Percentiles rank a stretch among this genome's conserved stretches.
phyloP scores from a whole-genome alignment of 2,888 invertebrate species.

The Congeria kusceri region DNA sequence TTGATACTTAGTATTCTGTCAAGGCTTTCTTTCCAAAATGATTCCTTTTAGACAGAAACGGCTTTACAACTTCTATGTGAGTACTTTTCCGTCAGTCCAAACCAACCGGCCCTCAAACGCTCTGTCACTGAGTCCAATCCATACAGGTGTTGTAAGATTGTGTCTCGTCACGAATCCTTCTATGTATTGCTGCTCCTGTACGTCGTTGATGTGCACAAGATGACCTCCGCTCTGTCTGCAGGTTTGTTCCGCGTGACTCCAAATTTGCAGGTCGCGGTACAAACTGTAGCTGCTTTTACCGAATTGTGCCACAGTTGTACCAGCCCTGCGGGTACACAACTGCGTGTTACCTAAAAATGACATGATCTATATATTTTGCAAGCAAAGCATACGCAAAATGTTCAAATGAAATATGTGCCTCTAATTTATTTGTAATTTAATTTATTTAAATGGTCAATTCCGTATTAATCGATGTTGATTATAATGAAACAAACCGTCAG shows the following conservation, averaged over 20 bases:
- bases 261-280: background rate
- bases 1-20: too few species aligned
- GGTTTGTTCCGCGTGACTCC: conserved; percentile 6
- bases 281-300: background rate
- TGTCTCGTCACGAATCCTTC: conserved; percentile 3
- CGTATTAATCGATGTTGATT: too few species aligned
- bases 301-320: background rate
- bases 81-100: too few species aligned
- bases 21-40: too few species aligned
- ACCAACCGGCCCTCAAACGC: background rate
- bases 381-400: too few species aligned
- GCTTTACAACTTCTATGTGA: too few species aligned
- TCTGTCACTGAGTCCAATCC: conserved; percentile 5
- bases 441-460: too few species aligned
- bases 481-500: too few species aligned
- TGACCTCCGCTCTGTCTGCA: conserved; percentile 7
- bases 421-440: too few species aligned
- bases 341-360: background rate
- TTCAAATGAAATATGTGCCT: too few species aligned
- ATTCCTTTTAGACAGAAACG: too few species aligned
- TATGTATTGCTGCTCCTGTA: background rate
- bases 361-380: too few species aligned
- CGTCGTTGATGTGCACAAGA: background rate
- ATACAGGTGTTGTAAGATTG: background rate
- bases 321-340: background rate